Evolutionary conservation across 2,888 invertebrate species (phyloP).

Genomic region (Calliopum simillimum): DNA sequence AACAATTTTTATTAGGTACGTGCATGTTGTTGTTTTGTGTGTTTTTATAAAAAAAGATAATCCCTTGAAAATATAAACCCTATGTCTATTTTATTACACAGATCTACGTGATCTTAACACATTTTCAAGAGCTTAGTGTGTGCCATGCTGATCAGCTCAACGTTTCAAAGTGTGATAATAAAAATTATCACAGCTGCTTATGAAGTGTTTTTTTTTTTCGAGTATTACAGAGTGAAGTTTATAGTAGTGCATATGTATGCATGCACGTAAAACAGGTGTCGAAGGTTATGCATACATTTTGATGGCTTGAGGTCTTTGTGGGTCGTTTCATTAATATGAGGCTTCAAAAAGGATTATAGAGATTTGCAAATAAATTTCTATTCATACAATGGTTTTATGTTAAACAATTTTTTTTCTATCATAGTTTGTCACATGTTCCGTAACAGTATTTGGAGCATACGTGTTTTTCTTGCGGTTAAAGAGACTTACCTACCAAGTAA

Average conservation of each 20-base stretch:
- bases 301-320: not conserved
- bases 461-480: no score
- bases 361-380: no score
- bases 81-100: not conserved
- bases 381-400: no score
- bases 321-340: no score
- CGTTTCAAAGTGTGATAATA: not conserved
- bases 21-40: not conserved
- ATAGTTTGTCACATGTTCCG: no score
- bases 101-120: constrained; percentile 21
- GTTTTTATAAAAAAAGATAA: not conserved
- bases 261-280: not conserved
- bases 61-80: not conserved
- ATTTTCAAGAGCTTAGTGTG: constrained; percentile 11
- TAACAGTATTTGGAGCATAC: no score
- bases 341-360: no score
- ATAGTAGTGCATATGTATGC: not conserved
- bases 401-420: no score
- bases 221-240: no score
- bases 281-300: not conserved
- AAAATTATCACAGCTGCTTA: not conserved
- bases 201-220: no score
- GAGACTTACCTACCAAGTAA: no score
- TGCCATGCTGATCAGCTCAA: not conserved
- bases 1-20: not conserved